Evolutionary conservation across 1,140 invertebrate species (phyloP).

Genomic region (Steinernema feltiae): DNA sequence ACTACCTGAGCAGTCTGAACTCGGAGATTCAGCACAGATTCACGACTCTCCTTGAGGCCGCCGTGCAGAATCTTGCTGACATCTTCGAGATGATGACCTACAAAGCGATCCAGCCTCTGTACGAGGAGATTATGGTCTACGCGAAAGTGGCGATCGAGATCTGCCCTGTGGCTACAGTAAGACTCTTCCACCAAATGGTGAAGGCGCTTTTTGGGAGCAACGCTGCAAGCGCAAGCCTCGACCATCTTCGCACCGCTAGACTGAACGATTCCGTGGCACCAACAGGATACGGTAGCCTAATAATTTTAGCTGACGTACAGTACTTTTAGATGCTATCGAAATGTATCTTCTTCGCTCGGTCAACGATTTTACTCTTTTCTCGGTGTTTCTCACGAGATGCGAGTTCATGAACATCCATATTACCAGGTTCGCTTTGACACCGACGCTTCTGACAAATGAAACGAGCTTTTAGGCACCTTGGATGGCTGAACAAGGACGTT

Average conservation of each 20-base stretch:
- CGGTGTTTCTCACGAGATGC: neutral
- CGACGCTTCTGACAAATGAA: neutral
- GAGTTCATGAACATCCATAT: slow-evolving; percentile 4
- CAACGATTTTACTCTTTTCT: neutral
- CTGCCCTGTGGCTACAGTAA: neutral
- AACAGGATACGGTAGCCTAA: neutral
- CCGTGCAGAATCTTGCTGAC: neutral
- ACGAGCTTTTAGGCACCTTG: neutral
- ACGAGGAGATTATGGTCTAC: neutral
- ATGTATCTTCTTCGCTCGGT: slow-evolving; percentile 4
- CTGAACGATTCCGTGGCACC: neutral
- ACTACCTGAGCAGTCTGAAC: slow-evolving; percentile 7
- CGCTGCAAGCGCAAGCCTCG: neutral
- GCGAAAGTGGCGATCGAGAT: neutral
- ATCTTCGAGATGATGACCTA: slow-evolving; percentile 12
- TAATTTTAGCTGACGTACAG: neutral
- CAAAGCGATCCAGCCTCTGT: neutral
- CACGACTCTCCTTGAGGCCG: neutral
- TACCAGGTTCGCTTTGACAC: neutral
- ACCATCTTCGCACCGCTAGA: neutral
- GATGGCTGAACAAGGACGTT: neutral
- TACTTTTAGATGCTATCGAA: neutral
- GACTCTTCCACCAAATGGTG: slow-evolving; percentile 10
- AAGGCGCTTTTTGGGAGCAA: neutral
- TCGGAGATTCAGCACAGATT: neutral